Evolutionary conservation across 2,113 vertebrate genomes (phyloP).

Genomic region (Leptocoma aspasia): DNA sequence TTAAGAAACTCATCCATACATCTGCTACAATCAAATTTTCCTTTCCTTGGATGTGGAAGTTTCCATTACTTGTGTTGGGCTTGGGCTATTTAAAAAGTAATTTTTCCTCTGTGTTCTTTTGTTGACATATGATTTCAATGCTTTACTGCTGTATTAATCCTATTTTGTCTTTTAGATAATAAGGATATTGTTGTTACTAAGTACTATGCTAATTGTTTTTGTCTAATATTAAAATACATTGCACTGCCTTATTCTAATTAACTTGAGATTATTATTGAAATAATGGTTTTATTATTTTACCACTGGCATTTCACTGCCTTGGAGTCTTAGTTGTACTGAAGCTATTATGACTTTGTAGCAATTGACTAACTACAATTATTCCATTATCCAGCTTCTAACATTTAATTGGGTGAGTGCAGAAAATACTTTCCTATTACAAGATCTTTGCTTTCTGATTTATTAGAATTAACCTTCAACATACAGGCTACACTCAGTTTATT

Average conservation of each 20-base stretch:
- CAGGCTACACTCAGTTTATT: neutral
- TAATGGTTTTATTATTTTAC: slow-evolving; percentile 64
- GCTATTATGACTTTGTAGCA: slow-evolving; percentile 60
- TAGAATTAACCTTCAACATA: slow-evolving; percentile 20
- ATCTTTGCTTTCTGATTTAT: slow-evolving; percentile 58
- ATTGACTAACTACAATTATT: slow-evolving; percentile 63
- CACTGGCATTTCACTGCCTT: slow-evolving; percentile 45
- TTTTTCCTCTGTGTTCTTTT: neutral
- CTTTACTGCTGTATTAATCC: slow-evolving; percentile 38
- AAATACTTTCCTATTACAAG: slow-evolving; percentile 31
- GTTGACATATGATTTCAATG: slow-evolving; percentile 5
- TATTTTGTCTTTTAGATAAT: slow-evolving; percentile 57
- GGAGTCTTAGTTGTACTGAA: slow-evolving; percentile 32
- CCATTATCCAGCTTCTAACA: slow-evolving; percentile 50
- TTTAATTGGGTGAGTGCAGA: slow-evolving; percentile 43
- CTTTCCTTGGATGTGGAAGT: neutral
- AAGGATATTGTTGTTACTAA: slow-evolving; percentile 53
- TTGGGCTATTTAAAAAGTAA: neutral
- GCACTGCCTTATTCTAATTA: slow-evolving; percentile 58
- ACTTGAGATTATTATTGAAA: slow-evolving; percentile 62
- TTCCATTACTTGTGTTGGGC: neutral
- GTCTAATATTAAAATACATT: slow-evolving; percentile 47
- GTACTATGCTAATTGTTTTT: slow-evolving; percentile 57
- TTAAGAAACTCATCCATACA: neutral
- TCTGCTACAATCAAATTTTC: neutral